phyloP scores from a whole-genome alignment of 2,113 vertebrate genomes.

The Sardina pilchardus region DNA sequence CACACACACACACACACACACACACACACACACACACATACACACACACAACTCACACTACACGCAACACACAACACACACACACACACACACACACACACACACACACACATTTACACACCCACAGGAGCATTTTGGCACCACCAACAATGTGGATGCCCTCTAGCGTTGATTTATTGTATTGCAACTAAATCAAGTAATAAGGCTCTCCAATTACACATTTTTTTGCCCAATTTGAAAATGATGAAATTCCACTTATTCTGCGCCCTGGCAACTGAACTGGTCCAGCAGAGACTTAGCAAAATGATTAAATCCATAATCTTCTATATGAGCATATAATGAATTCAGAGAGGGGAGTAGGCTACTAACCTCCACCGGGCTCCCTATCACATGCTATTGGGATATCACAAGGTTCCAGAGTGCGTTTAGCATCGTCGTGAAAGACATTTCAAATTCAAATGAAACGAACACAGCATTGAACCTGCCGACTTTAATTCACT shows the following conservation, averaged over 20 bases:
- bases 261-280: background rate
- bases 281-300: background rate
- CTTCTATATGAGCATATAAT: background rate
- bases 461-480: background rate
- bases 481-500: too few species aligned
- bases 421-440: background rate
- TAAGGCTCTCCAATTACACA: background rate
- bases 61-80: background rate
- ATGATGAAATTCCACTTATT: background rate
- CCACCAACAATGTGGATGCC: background rate
- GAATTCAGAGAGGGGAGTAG: background rate
- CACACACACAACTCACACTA: background rate
- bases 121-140: background rate
- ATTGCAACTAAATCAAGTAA: background rate
- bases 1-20: too few species aligned
- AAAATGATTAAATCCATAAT: background rate
- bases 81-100: background rate
- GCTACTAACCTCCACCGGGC: background rate
- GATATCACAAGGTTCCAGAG: background rate
- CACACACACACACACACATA: too few species aligned
- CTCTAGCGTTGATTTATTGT: background rate
- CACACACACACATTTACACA: background rate
- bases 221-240: background rate
- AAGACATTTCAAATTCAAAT: background rate
- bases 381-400: background rate